Base-by-base conservation (phyloP, 2,888 invertebrate species). In the Zaprionus bogoriensis region DNA sequence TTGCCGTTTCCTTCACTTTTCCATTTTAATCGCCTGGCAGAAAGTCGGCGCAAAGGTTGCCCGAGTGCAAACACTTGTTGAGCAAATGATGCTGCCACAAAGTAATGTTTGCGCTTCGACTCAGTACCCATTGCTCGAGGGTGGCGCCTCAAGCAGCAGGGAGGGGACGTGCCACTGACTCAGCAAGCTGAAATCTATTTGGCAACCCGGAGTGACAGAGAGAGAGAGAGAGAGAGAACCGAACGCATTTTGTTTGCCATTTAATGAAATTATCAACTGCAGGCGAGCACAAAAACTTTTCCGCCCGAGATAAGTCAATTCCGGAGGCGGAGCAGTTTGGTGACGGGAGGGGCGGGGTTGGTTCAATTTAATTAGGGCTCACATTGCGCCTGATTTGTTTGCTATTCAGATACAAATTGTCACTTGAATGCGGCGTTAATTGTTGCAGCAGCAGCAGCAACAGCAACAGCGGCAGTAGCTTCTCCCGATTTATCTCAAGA, bases 31-130 rank as follows among this genome's bases (percentile, higher is more conserved):
- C 67, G 76, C 62, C 32, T 63, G 66, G 52, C 70, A 61, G 22
- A 74, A 69, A 69, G 69, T 73, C 66, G 46, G 46, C 61, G 60
- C 67, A 83, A 83, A 70, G 69, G 83, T 83, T 79, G 30, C 48
- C 67, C 65, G 54, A 63, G 66, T 69, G 86, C 86, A 87, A 88
- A 88, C 87, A 88, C 88, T 88, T 87, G 74, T 82, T 81, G 71
- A 74, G 67, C 74, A 75, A 83, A 78, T 75, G 76, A 75, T 70
- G 77, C 77, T 67, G 77, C 74, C 85, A 74, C 81, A 81, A 81
- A 81, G 81, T 82, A 69, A 70, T 82, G 79, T 85, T 80, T 80
- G 84, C 76, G 45, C 44, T 80, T 63, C 62, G 62, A 66, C 81
- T 81, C 19, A 5, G 14, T 6, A 17, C 45, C 41, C 10, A n/a